Evolutionary conservation across 1,140 invertebrate species (phyloP).

Genomic region (Drosophila repletoides): DNA sequence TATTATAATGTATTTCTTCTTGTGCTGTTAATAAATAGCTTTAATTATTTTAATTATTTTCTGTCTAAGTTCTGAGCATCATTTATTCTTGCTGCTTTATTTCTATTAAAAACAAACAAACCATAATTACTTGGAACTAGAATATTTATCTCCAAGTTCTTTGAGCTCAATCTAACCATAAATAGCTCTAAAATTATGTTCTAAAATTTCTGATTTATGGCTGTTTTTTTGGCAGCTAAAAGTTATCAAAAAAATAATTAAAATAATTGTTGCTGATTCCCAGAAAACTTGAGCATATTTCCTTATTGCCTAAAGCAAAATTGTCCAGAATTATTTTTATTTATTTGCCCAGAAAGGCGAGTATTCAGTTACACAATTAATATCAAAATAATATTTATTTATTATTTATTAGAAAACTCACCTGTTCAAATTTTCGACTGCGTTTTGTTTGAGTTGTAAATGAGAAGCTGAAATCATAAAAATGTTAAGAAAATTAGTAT

Average conservation of each 20-base stretch:
- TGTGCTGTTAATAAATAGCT: too few species aligned
- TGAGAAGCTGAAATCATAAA: slow-evolving; percentile 48
- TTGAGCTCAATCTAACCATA: not conserved
- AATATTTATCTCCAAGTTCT: slow-evolving; percentile 1
- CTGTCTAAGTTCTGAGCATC: too few species aligned
- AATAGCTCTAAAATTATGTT: not conserved
- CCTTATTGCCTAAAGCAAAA: slow-evolving; percentile 3
- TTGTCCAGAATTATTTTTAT: too few species aligned
- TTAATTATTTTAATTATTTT: too few species aligned
- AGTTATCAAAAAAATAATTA: not conserved
- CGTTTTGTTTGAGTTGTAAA: slow-evolving; percentile 2
- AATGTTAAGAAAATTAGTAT: slow-evolving; percentile 13
- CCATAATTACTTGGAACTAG: slow-evolving; percentile 2
- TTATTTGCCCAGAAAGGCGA: too few species aligned
- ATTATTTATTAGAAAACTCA: slow-evolving; percentile 27
- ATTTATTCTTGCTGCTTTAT: not conserved
- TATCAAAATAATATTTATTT: not conserved
- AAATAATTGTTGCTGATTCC: too few species aligned
- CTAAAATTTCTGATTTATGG: slow-evolving; percentile 2
- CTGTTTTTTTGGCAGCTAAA: too few species aligned
- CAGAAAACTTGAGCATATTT: too few species aligned
- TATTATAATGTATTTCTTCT: too few species aligned
- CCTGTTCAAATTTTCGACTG: slow-evolving; percentile 26
- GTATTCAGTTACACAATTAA: too few species aligned
- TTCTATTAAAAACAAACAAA: too few species aligned